phyloP scores from a whole-genome alignment of 1,140 invertebrate species.

The Bombus ignitus region DNA sequence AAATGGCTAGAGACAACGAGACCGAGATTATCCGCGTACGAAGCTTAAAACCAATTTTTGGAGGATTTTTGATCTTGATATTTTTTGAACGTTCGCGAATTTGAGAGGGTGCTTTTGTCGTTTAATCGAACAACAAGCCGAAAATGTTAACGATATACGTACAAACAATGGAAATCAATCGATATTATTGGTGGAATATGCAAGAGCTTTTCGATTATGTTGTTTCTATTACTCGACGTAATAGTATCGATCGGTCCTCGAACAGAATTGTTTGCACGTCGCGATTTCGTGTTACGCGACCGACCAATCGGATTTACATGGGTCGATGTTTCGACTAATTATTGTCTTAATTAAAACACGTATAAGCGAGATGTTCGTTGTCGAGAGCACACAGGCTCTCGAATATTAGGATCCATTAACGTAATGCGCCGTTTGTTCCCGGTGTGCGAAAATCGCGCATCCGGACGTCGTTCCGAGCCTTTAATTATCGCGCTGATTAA shows the following conservation, averaged over 20 bases:
- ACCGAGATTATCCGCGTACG: neutral
- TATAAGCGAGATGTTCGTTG: neutral
- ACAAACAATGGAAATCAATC: neutral
- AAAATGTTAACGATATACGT: neutral
- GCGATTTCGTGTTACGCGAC: conserved; percentile 52
- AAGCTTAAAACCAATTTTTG: neutral
- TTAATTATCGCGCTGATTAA: conserved; percentile 63
- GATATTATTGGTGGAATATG: neutral
- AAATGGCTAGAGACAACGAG: neutral
- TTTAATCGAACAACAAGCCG: no score
- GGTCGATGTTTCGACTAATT: conserved; percentile 65
- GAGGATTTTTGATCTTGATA: neutral
- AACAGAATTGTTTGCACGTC: conserved; percentile 33
- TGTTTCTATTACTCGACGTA: conserved; percentile 7
- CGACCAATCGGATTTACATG: conserved; percentile 59
- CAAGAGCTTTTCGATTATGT: conserved; percentile 3
- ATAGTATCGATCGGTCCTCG: conserved; percentile 7
- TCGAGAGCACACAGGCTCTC: neutral
- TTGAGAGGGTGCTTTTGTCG: no score
- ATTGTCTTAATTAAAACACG: conserved; percentile 69
- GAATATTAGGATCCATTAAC: conserved; percentile 66
- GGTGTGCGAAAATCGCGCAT: conserved; percentile 33
- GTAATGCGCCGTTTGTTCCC: conserved; percentile 54
- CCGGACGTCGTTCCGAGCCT: conserved; percentile 43
- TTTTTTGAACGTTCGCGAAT: neutral